phyloP scores from a whole-genome alignment of 92 coral and sea anemone genomes.

The Virgularia gustaviana region DNA sequence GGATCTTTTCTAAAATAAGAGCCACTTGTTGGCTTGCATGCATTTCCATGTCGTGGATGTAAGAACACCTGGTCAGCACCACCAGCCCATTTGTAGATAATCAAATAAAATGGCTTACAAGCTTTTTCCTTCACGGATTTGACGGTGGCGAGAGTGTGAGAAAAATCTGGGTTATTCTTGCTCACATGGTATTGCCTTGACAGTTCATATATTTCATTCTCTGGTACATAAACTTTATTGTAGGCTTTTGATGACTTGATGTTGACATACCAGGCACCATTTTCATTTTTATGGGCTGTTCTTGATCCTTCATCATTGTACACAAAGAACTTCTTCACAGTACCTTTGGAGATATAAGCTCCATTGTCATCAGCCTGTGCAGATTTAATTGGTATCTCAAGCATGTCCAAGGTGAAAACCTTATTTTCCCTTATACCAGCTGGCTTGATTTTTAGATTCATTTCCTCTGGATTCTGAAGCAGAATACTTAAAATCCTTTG shows the following conservation, averaged over 20 bases:
- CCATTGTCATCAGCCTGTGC: slow-evolving; percentile 60
- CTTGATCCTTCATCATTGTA: slow-evolving; percentile 39
- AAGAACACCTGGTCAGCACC: slow-evolving; percentile 38
- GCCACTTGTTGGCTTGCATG: slow-evolving; percentile 44
- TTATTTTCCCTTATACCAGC: slow-evolving; percentile 43
- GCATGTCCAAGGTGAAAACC: slow-evolving; percentile 46
- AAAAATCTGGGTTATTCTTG: slow-evolving; percentile 51
- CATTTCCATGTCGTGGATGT: slow-evolving; percentile 56
- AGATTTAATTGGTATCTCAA: slow-evolving; percentile 39
- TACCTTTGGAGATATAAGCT: slow-evolving; percentile 33
- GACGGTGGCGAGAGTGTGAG: slow-evolving; percentile 42
- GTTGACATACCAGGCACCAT: slow-evolving; percentile 52
- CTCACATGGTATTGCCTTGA: slow-evolving; percentile 46
- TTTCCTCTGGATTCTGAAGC: slow-evolving; percentile 49
- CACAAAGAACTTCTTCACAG: slow-evolving; percentile 24
- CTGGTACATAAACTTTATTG: slow-evolving; percentile 32
- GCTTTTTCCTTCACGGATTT: slow-evolving; percentile 33
- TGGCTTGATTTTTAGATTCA: slow-evolving; percentile 41
- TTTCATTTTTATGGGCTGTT: slow-evolving; percentile 43
- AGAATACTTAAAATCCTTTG: slow-evolving; percentile 30
- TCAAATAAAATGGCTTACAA: slow-evolving; percentile 35
- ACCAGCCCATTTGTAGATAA: slow-evolving; percentile 48
- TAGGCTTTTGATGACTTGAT: slow-evolving; percentile 24
- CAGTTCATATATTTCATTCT: slow-evolving; percentile 48
- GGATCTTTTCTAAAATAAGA: slow-evolving; percentile 53